Evolutionary conservation across 2,797 vertebrate genomes (phyloP).

Genomic region (Arnoldichthys spilopterus): DNA sequence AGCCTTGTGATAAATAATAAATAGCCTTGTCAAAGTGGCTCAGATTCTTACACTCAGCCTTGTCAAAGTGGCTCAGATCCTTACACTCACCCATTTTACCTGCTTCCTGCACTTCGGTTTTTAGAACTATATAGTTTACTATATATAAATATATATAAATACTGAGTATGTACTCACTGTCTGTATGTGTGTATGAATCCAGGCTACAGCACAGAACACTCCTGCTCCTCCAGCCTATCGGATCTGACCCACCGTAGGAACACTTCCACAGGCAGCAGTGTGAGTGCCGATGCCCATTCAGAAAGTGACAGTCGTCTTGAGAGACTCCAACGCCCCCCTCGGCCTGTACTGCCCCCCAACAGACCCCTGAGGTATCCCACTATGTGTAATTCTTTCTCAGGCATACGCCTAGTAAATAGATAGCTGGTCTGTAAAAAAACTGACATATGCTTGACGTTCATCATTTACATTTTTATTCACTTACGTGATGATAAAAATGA

Average conservation of each 20-base stretch:
- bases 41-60: no score
- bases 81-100: no score
- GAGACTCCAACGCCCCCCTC: constrained; percentile 86
- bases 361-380: constrained; percentile 81
- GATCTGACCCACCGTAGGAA: constrained; percentile 93
- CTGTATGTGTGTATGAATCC: constrained; percentile 17
- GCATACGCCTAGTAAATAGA: neutral
- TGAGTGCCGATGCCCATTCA: constrained; percentile 76
- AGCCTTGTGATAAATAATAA: no score
- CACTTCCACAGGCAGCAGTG: constrained; percentile 93
- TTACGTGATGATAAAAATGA: no score
- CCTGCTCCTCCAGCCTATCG: constrained; percentile 92
- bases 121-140: no score
- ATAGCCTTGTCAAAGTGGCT: no score
- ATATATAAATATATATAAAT: no score
- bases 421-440: neutral
- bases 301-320: constrained; percentile 86
- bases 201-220: constrained; percentile 97
- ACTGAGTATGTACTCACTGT: no score
- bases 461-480: neutral
- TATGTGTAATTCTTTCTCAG: neutral
- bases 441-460: neutral
- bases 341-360: constrained; percentile 82
- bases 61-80: no score
- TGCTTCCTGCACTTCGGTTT: no score